Base-by-base conservation (phyloP, 2,113 vertebrate species). In the Triplophysa dalaica region DNA sequence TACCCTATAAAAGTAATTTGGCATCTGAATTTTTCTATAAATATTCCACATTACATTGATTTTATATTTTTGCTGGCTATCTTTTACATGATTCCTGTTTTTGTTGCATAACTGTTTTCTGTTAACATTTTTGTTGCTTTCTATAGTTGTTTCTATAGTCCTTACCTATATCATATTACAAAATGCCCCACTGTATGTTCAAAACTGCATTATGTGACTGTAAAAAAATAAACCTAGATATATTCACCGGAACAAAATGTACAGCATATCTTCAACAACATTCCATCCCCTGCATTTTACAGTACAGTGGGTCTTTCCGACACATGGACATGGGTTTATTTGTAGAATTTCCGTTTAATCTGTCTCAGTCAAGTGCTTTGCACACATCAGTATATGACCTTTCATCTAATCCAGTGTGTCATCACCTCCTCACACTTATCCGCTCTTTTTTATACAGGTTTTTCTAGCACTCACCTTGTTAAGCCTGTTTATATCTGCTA, bases 331-430 rank as follows among this genome's bases (percentile, higher is more conserved):
- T 7, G 33, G 6, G 33, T 38, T 8, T 38, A 38, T 38, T 62
- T 67, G 63, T 77, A 63, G 13, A 58, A 77, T 66, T 56, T 58
- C n/a, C 41, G 45, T 17, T 21, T 29, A 13, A 56, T 65, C 60
- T 45, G 43, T 45, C 17, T 26, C 48, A 38, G 41, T 52, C 60
- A 9, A 64, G 54, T 22, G 29, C 58, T 48, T 77, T 26, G 6
- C 29, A 54, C 67, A 70, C 65, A 26, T 70, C 67, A 50, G 4
- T 50, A 14, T 16, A 69, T 66, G 38, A 61, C 64, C 68, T 14
- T 56, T 66, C 54, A 68, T 68, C 33, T 78, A 78, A 78, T 78
- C 21, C 65, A 22, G 33, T 16, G 64, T 68, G 52, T 61, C 64
- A 78, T 65, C 8, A 7, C 16, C 65, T 22, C 4, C 19, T 43